phyloP scores from a whole-genome alignment of 2,113 vertebrate genomes.

The Passerina amoena region DNA sequence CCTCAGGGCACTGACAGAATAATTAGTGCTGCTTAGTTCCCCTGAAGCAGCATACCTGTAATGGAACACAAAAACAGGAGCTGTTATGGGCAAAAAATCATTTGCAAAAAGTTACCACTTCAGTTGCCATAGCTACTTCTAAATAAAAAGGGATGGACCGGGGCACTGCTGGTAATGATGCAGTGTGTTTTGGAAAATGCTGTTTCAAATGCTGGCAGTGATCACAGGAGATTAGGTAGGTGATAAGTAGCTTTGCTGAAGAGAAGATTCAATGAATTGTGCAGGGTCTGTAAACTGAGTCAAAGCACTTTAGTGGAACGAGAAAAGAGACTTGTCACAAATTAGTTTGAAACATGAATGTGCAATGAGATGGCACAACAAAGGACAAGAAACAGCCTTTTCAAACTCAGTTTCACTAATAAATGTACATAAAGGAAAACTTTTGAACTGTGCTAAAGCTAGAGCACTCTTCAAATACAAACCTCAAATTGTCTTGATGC shows the following conservation, averaged over 20 bases:
- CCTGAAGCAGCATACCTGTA: background rate
- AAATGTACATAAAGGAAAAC: background rate
- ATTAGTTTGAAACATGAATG: background rate
- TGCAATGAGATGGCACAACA: background rate
- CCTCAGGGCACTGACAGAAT: background rate
- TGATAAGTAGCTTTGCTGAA: background rate
- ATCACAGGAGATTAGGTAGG: background rate
- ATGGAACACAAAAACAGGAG: background rate
- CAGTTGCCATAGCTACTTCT: conserved; percentile 13
- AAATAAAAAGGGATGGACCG: background rate
- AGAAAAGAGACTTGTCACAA: background rate
- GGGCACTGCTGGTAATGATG: background rate
- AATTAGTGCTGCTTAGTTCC: background rate
- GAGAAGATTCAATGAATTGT: background rate
- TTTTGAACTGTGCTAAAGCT: background rate
- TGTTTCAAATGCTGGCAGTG: background rate
- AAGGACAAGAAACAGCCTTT: background rate
- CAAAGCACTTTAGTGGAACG: background rate
- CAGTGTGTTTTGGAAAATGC: background rate
- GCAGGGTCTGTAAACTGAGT: background rate
- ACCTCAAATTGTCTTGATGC: background rate
- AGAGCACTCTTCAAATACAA: background rate
- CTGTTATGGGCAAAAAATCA: background rate
- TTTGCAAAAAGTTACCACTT: background rate
- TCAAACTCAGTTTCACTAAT: background rate